A percentile compares a stretch with the other conserved stretches of the same genome.
Conservation (phyloP, 2,113 vertebrate species). For the Jacana jacana region DNA sequence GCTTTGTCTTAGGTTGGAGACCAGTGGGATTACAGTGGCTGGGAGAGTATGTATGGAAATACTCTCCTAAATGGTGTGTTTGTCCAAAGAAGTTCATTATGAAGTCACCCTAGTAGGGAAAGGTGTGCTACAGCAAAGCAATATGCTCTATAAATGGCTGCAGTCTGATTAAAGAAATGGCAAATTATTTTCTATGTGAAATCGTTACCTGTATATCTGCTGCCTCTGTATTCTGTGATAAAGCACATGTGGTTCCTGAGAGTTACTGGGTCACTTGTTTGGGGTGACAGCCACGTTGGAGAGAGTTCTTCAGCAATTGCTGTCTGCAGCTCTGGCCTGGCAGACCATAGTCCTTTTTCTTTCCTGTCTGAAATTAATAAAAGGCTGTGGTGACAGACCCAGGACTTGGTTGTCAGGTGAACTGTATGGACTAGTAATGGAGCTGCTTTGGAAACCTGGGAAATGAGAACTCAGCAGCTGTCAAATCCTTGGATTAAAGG, state of each 20-base stretch:
- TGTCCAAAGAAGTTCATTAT: neutral
- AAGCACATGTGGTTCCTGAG: neutral
- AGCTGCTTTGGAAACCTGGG: neutral
- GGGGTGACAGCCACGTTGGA: neutral
- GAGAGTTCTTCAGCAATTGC: neutral
- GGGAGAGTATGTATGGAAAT: neutral
- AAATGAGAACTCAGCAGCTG: neutral
- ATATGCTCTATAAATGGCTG: neutral
- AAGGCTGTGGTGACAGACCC: neutral
- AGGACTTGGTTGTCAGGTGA: neutral
- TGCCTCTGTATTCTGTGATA: neutral
- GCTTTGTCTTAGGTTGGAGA: neutral
- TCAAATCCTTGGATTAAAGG: neutral
- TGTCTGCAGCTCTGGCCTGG: neutral
- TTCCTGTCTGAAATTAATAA: neutral
- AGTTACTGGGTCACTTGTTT: neutral
- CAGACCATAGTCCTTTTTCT: neutral
- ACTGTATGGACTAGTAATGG: fast-evolving
- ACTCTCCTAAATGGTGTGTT: neutral
- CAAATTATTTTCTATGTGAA: neutral
- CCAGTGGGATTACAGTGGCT: neutral
- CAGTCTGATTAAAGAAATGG: neutral
- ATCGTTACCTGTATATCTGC: neutral
- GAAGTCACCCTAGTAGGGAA: neutral
- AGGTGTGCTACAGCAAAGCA: neutral